phyloP scores from a whole-genome alignment of 2,113 vertebrate genomes.

The Limanda limanda region DNA sequence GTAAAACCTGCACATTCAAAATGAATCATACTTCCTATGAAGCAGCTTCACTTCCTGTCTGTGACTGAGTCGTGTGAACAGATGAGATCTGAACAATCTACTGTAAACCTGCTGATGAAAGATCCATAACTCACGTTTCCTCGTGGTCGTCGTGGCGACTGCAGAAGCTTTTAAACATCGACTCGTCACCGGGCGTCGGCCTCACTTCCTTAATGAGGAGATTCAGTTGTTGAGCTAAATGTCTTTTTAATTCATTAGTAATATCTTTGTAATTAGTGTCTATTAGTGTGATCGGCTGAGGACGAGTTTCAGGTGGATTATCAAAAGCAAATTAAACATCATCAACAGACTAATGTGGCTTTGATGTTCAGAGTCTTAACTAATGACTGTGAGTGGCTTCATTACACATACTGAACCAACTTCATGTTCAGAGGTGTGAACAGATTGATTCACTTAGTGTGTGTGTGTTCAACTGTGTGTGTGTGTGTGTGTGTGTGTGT shows the following conservation, averaged over 20 bases:
- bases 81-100: background rate
- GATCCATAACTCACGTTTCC: background rate
- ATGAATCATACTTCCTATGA: too few species aligned
- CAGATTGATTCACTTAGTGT: slow-evolving; percentile 81
- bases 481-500: slow-evolving; percentile 14
- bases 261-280: slow-evolving; percentile 66
- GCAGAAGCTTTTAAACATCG: background rate
- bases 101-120: background rate
- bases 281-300: slow-evolving; percentile 51
- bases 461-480: slow-evolving; percentile 76
- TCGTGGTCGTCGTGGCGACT: too few species aligned
- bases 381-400: slow-evolving; percentile 74
- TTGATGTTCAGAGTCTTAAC: slow-evolving; percentile 75
- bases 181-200: too few species aligned
- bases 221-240: slow-evolving; percentile 47
- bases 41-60: too few species aligned
- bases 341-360: slow-evolving; percentile 74
- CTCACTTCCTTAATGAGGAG: slow-evolving; percentile 49
- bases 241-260: slow-evolving; percentile 67
- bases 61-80: too few species aligned
- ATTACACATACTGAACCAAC: slow-evolving; percentile 72
- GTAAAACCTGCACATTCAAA: too few species aligned
- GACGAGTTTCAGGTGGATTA: slow-evolving; percentile 70
- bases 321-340: slow-evolving; percentile 80
- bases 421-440: slow-evolving; percentile 79